These are phyloP conservation scores for Phortica magna DNA, from an alignment of 2,888 invertebrate genomes.

Conservation along the genomic window DNA sequence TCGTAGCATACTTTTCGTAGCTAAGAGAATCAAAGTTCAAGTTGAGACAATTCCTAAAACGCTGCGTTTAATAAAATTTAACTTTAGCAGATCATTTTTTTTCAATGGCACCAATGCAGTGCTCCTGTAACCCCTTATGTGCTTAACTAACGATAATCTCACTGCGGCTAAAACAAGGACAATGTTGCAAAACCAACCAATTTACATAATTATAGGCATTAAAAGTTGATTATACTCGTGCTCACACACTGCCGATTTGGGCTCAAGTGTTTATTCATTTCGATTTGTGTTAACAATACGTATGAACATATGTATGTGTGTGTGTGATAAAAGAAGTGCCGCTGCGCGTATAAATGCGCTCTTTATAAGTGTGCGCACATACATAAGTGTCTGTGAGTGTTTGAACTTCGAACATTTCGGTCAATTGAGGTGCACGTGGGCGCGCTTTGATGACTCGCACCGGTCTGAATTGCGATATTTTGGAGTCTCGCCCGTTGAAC, in stretches of 20 bases:
- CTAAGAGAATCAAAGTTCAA: no score
- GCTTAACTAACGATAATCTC: background rate
- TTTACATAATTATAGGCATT: constrained; percentile 25
- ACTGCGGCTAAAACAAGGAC: background rate
- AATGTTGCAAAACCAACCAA: background rate
- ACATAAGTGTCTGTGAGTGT: background rate
- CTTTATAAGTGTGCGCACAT: background rate
- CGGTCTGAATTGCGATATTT: background rate
- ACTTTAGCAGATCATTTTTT: background rate
- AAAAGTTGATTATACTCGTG: constrained; percentile 16
- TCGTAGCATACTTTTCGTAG: no score
- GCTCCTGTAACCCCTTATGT: background rate
- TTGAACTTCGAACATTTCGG: background rate
- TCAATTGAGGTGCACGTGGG: background rate
- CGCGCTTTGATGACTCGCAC: background rate
- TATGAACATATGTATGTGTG: background rate
- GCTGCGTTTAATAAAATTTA: background rate
- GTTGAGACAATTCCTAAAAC: no score
- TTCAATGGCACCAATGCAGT: background rate
- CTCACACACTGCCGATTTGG: background rate
- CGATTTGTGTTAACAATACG: background rate
- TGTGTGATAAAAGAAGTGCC: background rate
- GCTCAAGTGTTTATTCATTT: constrained; percentile 11
- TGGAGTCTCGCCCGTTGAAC: no score
- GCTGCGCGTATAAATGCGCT: background rate